Conservation (phyloP, 2,888 invertebrate genomes). For the Amiota minor region DNA sequence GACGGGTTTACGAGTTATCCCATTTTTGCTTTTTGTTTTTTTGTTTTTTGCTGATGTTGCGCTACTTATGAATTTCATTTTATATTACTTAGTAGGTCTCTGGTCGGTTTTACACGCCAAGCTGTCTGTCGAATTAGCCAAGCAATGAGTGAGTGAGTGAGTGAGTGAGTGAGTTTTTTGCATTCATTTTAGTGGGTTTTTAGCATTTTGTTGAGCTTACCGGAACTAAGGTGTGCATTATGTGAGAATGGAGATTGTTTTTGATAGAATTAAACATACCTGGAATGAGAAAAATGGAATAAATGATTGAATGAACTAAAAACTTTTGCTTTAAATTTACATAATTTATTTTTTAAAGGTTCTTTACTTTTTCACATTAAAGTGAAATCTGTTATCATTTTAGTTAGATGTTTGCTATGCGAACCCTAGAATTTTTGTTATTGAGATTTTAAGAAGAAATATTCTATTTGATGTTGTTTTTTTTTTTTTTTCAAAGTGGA, state of each 20-base stretch:
- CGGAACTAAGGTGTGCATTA: not conserved
- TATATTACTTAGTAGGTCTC: not conserved
- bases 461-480: too few relatives aligned
- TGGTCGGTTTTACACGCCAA: not conserved
- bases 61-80: not conserved
- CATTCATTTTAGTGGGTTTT: too few relatives aligned
- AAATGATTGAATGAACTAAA: not conserved
- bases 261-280: not conserved
- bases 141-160: not conserved
- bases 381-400: too few relatives aligned
- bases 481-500: too few relatives aligned
- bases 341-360: too few relatives aligned
- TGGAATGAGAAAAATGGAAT: not conserved
- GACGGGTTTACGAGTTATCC: not conserved
- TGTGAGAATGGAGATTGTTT: not conserved
- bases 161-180: not conserved
- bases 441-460: too few relatives aligned
- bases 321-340: not conserved
- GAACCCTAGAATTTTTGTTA: too few relatives aligned
- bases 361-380: too few relatives aligned
- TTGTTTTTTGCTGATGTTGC: not conserved
- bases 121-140: slow-evolving; percentile 23
- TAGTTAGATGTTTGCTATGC: too few relatives aligned
- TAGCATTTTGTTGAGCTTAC: slow-evolving; percentile 5
- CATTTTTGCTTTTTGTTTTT: not conserved